Evolutionary conservation across 2,797 vertebrate genomes (phyloP), one percentile per base, ranked within the genome.

Genomic region (Tauraco hartlaubi): DNA sequence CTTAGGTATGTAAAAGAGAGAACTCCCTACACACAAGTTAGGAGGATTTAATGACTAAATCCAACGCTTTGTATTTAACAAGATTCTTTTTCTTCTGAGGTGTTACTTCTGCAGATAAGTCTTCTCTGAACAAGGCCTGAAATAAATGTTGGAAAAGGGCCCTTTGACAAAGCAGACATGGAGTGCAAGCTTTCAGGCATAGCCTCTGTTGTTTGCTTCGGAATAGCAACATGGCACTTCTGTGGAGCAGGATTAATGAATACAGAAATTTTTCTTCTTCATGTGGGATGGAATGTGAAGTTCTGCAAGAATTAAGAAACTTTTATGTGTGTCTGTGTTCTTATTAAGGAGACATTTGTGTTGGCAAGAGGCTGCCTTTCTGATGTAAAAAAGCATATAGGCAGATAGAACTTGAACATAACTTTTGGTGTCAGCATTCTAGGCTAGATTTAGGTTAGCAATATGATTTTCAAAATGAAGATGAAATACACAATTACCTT

Each of bases 1-100:
- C 98, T 99, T 87, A 99, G 99, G 99, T 98, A 97, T 33, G 88
- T 62, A 11, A n/a, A 28, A 35, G 68, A 33, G 33, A 39, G 3
- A 51, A 22, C 23, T 62, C 1, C 37, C 7, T 9, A 3, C 31
- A 12, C 21, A n/a, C 46, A 5, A 3, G 3, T 55, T 33, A 25
- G 48, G 19, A 66, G 29, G 26, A 66, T 83, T 93, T 81, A 44
- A n/a, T 72, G 12, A 56, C 26, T 79, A 71, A 79, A 67, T n/a
- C 18, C 28, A 80, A 69, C 12, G 16, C 19, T 75, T 59, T 59
- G 10, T 46, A 39, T 71, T 79, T 64, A 59, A 61, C 7, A 58
- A 12, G 25, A 2, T 26, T 41, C 39, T 41, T 14, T 81, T 90
- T 35, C 66, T 71, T 72, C 29, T 43, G 17, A 82, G 68, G 6